These are phyloP conservation scores for Phycodurus eques DNA, from an alignment of 2,113 vertebrate species.

Conservation along the genomic window DNA sequence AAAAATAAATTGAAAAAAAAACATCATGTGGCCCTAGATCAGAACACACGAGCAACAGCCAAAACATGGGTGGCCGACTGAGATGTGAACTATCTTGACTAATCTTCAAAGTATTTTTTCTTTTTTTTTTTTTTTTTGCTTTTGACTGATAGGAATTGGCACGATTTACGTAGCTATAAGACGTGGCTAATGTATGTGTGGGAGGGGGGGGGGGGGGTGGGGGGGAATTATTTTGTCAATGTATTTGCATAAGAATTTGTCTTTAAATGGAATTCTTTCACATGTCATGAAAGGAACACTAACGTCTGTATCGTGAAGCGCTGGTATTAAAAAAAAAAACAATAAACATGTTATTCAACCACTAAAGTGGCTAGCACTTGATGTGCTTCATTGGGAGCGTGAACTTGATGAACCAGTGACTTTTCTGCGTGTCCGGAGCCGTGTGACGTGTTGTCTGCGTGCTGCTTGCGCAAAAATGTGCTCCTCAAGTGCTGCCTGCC, in stretches of 20 bases:
- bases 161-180: too few relatives aligned
- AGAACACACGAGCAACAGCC: too few relatives aligned
- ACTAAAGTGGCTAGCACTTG: background rate
- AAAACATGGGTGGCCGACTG: background rate
- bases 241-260: background rate
- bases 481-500: conserved; percentile 31
- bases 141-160: background rate
- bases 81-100: conserved; percentile 17
- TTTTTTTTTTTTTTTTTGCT: background rate
- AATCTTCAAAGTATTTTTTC: background rate
- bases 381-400: background rate
- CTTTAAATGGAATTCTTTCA: background rate
- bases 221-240: background rate
- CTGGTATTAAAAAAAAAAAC: background rate
- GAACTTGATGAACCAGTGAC: too few relatives aligned
- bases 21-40: too few relatives aligned
- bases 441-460: background rate
- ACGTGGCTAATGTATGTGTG: too few relatives aligned
- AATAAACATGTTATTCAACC: background rate
- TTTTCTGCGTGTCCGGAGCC: background rate
- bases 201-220: too few relatives aligned
- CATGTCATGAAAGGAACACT: background rate
- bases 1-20: too few relatives aligned
- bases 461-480: conserved; percentile 29
- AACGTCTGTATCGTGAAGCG: background rate